Evolutionary conservation across 2,888 invertebrate species (phyloP), one percentile per base, ranked within the genome.

Genomic region (Oscheius onirici): DNA sequence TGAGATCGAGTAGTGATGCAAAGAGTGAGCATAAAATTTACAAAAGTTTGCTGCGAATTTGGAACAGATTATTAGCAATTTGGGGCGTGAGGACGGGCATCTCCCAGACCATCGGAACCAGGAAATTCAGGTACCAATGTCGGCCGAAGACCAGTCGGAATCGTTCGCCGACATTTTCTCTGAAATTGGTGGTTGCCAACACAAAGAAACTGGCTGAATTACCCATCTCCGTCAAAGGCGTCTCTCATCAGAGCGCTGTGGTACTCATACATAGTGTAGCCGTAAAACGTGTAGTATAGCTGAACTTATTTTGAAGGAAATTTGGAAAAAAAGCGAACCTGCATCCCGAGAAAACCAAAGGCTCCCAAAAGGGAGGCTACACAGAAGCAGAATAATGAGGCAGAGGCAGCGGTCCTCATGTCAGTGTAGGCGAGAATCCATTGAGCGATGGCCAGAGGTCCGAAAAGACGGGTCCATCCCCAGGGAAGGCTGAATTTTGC

Each of bases 241-340:
- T 84, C 80, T 8, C 81, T 69, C 10, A 83, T 75, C 5, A 82
- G 71, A n/a, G 77, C 60, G 43, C 78, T 76, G 68, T 85, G 84
- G 57, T 85, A 86, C 54, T 86, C 86, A 70, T 82, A 79, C 84
- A 86, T 85, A 24, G 85, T 87, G 74, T 85, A 87, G 44, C 86
- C 86, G 52, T 82, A 71, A 17, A 75, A 71, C 0, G 85, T 87
- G 72, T 87, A 86, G 73, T 83, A 85, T 5, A 86, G 76, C 85
- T 86, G 74, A 52, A 75, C 77, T 44, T 49, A 44, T 20, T 34
- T n/a, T n/a, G n/a, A n/a, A n/a, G n/a, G n/a, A n/a, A n/a, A n/a
- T n/a, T n/a, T n/a, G n/a, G n/a, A n/a, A n/a, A n/a, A n/a, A n/a
- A n/a, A n/a, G n/a, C 17, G 15, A 46, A 86, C 85, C 77, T 86